Percentiles rank a stretch among this genome's conserved stretches.
These are phyloP conservation scores for Caenorhabditis latens DNA, from an alignment of 1,140 invertebrate genomes.

Conservation along the genomic window DNA sequence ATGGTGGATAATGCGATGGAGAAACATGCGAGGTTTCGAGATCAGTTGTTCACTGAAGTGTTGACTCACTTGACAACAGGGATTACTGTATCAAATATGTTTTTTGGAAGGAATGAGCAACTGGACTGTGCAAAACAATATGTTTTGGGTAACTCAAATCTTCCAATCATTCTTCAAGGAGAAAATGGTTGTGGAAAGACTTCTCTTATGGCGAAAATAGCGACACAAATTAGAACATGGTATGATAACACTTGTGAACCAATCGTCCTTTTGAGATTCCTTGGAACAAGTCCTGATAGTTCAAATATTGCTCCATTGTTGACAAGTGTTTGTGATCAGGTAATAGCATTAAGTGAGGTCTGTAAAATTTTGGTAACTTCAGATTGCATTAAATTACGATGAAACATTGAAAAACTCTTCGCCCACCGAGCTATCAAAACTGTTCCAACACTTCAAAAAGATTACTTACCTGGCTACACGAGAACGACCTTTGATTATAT, in stretches of 20 bases:
- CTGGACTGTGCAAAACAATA: constrained; percentile 54
- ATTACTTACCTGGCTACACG: constrained; percentile 86
- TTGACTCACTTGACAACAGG: constrained; percentile 95
- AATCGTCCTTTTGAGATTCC: constrained; percentile 89
- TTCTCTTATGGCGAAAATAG: constrained; percentile 91
- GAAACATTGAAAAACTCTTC: constrained; percentile 91
- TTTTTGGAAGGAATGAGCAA: constrained; percentile 60
- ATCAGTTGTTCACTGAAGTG: constrained; percentile 93
- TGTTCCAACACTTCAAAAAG: constrained; percentile 95
- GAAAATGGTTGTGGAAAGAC: constrained; percentile 98
- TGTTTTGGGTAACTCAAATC: constrained; percentile 37
- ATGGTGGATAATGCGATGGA: constrained; percentile 87
- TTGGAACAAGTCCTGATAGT: constrained; percentile 96
- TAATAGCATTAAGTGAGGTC: constrained; percentile 74
- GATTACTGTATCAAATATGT: constrained; percentile 85
- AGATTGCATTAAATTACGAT: constrained; percentile 95
- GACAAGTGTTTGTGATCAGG: constrained; percentile 94
- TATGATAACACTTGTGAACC: constrained; percentile 81
- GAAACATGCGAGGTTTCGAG: constrained; percentile 92
- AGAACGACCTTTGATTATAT: constrained; percentile 88
- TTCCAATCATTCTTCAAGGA: constrained; percentile 80
- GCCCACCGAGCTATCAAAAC: constrained; percentile 91
- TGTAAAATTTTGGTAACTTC: constrained; percentile 66
- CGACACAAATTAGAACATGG: constrained; percentile 82
- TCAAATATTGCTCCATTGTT: constrained; percentile 92